phyloP scores from a whole-genome alignment of 2,888 invertebrate species.

The Leucozona laternaria region DNA sequence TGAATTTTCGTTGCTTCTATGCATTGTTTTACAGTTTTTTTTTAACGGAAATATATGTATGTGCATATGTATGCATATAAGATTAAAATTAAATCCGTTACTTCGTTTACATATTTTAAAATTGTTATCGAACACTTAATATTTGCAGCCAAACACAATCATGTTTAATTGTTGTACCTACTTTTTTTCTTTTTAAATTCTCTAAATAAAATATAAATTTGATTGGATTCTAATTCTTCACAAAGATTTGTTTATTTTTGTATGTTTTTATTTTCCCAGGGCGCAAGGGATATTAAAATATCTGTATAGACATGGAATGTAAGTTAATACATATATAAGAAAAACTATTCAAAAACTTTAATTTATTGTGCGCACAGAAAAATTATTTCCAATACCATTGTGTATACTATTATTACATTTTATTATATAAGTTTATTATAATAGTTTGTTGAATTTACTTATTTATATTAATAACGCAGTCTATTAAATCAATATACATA shows the following conservation, averaged over 20 bases:
- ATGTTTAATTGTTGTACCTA: constrained; percentile 1
- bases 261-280: constrained; percentile 17
- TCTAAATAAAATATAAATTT: constrained; percentile 2
- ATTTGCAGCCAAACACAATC: neutral
- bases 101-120: neutral
- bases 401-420: constrained; percentile 23
- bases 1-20: neutral
- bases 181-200: constrained; percentile 6
- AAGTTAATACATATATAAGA: constrained; percentile 45
- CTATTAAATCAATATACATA: neutral
- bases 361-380: constrained; percentile 61
- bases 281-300: constrained; percentile 63
- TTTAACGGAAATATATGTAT: neutral
- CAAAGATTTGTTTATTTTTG: constrained; percentile 28
- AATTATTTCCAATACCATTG: constrained; percentile 28
- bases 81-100: neutral
- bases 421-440: neutral
- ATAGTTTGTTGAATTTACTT: neutral
- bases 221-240: neutral
- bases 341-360: neutral
- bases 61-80: neutral
- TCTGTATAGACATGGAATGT: constrained; percentile 49
- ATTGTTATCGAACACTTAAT: neutral
- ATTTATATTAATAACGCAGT: neutral
- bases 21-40: neutral